These are phyloP conservation scores for Lepidochrysops patricia DNA, from an alignment of 2,888 invertebrate species.

Conservation along the genomic window DNA sequence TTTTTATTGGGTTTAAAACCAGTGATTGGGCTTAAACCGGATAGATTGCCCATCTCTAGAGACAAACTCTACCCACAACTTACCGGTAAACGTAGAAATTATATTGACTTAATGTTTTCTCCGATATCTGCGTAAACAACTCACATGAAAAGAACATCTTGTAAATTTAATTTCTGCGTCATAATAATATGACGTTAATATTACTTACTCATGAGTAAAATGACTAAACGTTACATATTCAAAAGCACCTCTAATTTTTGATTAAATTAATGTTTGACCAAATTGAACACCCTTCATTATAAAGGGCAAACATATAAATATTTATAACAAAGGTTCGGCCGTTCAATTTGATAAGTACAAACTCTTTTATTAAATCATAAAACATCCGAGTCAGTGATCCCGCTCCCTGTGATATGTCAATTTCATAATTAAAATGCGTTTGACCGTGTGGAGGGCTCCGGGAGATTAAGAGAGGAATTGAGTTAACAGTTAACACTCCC, in stretches of 20 bases:
- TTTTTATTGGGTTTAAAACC: too few relatives aligned
- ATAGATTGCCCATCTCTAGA: too few relatives aligned
- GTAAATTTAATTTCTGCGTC: too few relatives aligned
- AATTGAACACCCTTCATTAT: slow-evolving; percentile 44
- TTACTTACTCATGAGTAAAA: neutral
- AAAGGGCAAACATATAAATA: slow-evolving; percentile 66
- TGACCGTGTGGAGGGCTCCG: slow-evolving; percentile 58
- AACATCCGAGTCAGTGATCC: slow-evolving; percentile 43
- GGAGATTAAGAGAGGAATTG: slow-evolving; percentile 62
- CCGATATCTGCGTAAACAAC: too few relatives aligned
- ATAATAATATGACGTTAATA: too few relatives aligned
- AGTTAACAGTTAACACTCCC: slow-evolving; percentile 43
- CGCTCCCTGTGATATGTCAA: slow-evolving; percentile 62
- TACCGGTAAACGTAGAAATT: too few relatives aligned
- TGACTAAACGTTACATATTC: neutral
- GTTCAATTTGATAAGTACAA: slow-evolving; percentile 58
- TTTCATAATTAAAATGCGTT: slow-evolving; percentile 73
- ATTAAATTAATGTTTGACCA: slow-evolving; percentile 45
- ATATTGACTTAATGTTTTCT: too few relatives aligned
- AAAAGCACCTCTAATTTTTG: slow-evolving; percentile 29
- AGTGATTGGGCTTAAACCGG: too few relatives aligned
- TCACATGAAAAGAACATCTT: too few relatives aligned
- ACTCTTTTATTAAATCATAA: slow-evolving; percentile 73
- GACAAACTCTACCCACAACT: too few relatives aligned
- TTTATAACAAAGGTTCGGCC: slow-evolving; percentile 52